Base-by-base conservation (phyloP, 2,797 vertebrate species). In the Tenualosa thibaudeaui region DNA sequence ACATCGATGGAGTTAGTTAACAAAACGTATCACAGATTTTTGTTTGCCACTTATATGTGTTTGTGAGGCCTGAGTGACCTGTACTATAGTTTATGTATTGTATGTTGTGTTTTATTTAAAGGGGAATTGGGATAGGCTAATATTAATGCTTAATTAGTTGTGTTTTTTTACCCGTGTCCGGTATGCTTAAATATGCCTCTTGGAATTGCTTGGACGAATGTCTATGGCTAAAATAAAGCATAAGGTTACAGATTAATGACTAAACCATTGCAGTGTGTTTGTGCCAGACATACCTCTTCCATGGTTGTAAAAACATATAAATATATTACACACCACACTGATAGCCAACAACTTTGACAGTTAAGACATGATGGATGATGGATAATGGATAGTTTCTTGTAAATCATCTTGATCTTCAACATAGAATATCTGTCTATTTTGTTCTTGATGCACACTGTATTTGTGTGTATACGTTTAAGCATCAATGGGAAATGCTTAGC, bases 31-130 rank as follows among this genome's bases (percentile, higher is more conserved):
- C 71, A 78, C 71, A 71, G 43, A 43, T 49, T 49, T 4, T 49
- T 49, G 3, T 46, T 5, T 81, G 37, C 15, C 81, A 71, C 68
- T 40, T 71, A 2, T 71, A 24, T 50, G 24, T 82, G 81, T 71
- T 6, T 40, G 54, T 56, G 54, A 19, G 54, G 82, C 37, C 50
- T 83, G 82, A 53, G 50, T 81, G 81, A 43, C 46, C 17, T 78
- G 26, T 46, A n/a, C 17, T 46, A 8, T 19, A 7, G 19, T 78
- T 43, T 46, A 5, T 75, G 37, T 43, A 51, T 9, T 51, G 68
- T 75, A 75, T 22, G 71, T 78, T 78, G 71, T 78, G 13, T 78
- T 43, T 78, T 62, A n/a, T 78, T 71, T 71, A 37, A 26, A 26
- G 65, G 65, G 65, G 26, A 3, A 71, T 71, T 37, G 12, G 26